A percentile compares a stretch with the other conserved stretches of the same genome.
Evolutionary conservation across 2,113 vertebrate species (phyloP).

Genomic region (Scolopax mira): DNA sequence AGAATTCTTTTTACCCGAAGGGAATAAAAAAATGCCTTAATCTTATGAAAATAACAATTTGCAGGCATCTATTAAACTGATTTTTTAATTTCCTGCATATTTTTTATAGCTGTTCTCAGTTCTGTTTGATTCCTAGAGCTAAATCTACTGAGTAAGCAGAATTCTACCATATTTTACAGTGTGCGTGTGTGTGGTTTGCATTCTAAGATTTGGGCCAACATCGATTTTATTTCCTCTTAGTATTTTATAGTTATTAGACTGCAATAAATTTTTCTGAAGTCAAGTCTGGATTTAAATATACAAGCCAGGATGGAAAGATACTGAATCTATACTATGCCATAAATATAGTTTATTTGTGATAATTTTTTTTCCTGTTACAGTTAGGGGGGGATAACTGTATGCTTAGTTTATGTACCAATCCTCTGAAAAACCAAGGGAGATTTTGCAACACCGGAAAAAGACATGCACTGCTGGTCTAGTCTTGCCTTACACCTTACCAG

Average conservation of each 20-base stretch:
- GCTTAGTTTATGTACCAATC: neutral
- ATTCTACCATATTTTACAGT: conserved; percentile 56
- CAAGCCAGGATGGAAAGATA: conserved; percentile 51
- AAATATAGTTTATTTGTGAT: conserved; percentile 49
- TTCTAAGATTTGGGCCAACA: conserved; percentile 60
- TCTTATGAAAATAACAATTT: conserved; percentile 61
- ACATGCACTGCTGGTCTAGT: neutral
- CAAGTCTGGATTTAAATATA: conserved; percentile 72
- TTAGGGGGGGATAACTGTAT: neutral
- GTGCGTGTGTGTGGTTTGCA: conserved; percentile 27
- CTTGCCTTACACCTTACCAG: conserved; percentile 42
- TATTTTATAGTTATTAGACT: conserved; percentile 72
- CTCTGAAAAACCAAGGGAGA: conserved; percentile 24
- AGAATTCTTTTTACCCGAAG: conserved; percentile 32
- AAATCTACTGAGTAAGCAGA: conserved; percentile 63
- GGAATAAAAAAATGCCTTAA: conserved; percentile 36
- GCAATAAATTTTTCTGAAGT: conserved; percentile 60
- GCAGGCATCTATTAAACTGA: conserved; percentile 50
- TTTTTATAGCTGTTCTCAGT: neutral
- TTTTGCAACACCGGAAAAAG: neutral
- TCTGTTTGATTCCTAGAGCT: conserved; percentile 26
- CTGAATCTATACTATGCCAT: neutral
- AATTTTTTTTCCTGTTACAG: neutral
- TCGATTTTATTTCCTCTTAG: conserved; percentile 65
- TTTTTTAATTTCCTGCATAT: neutral